Conservation (phyloP, 2,113 vertebrate species). For the Brevimyrus niger region DNA sequence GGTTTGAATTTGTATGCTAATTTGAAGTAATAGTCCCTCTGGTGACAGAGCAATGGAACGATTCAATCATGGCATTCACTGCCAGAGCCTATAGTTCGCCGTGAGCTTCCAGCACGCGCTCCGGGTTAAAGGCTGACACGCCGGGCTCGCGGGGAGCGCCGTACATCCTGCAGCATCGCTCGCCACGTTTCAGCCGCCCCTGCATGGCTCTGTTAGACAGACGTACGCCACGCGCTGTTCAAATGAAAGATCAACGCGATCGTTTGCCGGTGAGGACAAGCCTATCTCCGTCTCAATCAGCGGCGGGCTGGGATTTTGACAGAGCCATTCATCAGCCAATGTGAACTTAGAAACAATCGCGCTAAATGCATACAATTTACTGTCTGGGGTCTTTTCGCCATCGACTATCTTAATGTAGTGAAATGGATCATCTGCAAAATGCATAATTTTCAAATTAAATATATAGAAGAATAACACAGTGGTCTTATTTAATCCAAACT, state of each 20-base stretch:
- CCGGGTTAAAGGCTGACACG: conserved; percentile 56
- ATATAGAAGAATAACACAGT: background rate
- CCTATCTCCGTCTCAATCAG: background rate
- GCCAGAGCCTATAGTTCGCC: conserved; percentile 56
- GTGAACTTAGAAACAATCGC: background rate
- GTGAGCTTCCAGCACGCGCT: conserved; percentile 49
- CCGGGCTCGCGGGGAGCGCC: conserved; percentile 50
- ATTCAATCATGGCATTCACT: conserved; percentile 68
- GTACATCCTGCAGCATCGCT: conserved; percentile 49
- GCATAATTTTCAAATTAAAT: background rate
- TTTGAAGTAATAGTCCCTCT: conserved; percentile 74
- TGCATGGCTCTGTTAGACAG: background rate
- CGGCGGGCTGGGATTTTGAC: background rate
- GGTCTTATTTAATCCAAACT: background rate
- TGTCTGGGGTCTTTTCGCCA: background rate
- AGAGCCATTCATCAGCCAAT: background rate
- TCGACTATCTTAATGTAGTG: background rate
- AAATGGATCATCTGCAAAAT: background rate
- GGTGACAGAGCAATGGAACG: conserved; percentile 69
- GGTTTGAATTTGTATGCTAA: conserved; percentile 77
- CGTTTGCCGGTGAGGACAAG: background rate
- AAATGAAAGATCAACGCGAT: background rate
- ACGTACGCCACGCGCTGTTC: background rate
- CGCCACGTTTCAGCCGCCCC: conserved; percentile 37
- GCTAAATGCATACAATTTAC: background rate